Conservation (phyloP, 2,113 vertebrate species). For the Sterrhoptilus dennistouni region DNA sequence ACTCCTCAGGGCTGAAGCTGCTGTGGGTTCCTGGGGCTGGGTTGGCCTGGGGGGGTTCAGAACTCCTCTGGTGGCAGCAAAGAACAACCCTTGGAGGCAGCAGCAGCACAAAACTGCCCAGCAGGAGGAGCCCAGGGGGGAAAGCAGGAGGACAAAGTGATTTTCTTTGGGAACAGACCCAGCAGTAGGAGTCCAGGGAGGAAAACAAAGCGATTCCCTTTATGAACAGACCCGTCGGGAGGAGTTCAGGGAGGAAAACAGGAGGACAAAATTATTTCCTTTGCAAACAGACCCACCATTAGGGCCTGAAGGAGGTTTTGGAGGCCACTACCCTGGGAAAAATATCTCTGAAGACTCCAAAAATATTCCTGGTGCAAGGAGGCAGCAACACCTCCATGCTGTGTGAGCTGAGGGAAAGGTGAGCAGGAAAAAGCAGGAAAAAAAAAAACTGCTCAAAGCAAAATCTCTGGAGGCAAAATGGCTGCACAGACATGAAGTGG, state of each 20-base stretch:
- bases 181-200: not conserved
- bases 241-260: not conserved
- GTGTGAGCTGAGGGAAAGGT: not conserved
- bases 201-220: not conserved
- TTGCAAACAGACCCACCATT: not conserved
- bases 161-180: not conserved
- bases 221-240: not conserved
- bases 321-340: not conserved
- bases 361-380: not conserved
- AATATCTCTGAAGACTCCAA: not conserved
- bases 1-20: not conserved
- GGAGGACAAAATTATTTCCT: not conserved
- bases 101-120: not conserved
- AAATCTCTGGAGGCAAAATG: not conserved
- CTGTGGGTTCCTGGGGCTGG: not conserved
- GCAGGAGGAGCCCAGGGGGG: not conserved
- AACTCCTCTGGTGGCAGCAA: not conserved
- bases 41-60: not conserved
- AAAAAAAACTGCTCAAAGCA: not conserved
- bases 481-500: rapidly evolving
- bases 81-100: not conserved
- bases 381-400: not conserved
- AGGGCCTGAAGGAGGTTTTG: not conserved
- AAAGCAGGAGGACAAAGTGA: not conserved
- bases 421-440: not conserved